phyloP scores from a whole-genome alignment of 2,113 vertebrate genomes.

The Smithornis capensis region DNA sequence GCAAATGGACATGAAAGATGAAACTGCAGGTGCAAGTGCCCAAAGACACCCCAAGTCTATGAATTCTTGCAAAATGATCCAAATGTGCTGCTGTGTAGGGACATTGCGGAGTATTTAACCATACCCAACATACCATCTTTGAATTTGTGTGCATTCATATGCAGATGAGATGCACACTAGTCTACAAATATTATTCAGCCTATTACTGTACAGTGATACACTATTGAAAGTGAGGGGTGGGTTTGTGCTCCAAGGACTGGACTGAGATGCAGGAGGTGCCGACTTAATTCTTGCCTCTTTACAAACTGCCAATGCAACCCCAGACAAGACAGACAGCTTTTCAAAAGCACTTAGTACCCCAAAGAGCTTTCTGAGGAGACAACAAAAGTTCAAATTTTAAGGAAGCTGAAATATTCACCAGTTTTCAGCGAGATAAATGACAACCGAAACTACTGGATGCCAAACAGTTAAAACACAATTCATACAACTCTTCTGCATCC shows the following conservation, averaged over 20 bases:
- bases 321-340: not conserved
- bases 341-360: not conserved
- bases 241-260: not conserved
- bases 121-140: not conserved
- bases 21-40: not conserved
- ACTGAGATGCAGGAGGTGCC: not conserved
- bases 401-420: not conserved
- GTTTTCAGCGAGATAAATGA: not conserved
- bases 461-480: not conserved
- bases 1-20: not conserved
- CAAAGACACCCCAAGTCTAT: not conserved
- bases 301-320: not conserved
- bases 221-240: not conserved
- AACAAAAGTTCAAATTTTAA: not conserved
- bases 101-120: not conserved
- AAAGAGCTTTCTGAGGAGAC: not conserved
- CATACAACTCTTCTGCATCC: not conserved
- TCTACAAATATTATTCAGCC: not conserved
- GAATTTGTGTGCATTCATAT: not conserved
- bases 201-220: not conserved
- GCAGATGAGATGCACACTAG: not conserved
- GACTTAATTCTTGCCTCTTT: not conserved
- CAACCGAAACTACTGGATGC: not conserved
- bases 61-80: not conserved
- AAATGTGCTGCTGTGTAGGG: accelerated